Evolutionary conservation across 2,888 invertebrate genomes (phyloP).

Genomic region (Agonopterix heracliana): DNA sequence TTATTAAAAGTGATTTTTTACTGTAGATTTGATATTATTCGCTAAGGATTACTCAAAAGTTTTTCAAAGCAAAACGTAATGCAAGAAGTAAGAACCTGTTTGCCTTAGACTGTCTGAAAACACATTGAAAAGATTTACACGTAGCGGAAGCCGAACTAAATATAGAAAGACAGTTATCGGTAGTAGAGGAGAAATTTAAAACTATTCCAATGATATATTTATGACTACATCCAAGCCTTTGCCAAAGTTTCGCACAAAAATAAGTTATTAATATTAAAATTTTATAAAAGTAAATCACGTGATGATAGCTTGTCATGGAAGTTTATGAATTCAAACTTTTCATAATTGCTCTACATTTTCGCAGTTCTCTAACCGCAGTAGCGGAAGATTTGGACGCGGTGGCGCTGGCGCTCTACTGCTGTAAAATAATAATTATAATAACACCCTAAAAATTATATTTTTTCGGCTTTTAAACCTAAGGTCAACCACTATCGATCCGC

Average conservation of each 20-base stretch:
- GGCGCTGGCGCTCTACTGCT: background rate
- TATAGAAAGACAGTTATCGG: constrained; percentile 15
- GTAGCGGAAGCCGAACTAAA: constrained; percentile 9
- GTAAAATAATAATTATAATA: background rate
- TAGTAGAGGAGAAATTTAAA: constrained; percentile 21
- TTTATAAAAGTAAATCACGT: no score
- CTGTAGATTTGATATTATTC: no score
- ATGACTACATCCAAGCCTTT: constrained; percentile 16
- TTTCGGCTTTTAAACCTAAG: constrained; percentile 46
- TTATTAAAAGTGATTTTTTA: no score
- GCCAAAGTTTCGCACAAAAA: background rate
- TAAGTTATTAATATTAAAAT: no score
- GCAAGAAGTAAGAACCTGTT: background rate
- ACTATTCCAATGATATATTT: constrained; percentile 24
- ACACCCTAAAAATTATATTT: background rate
- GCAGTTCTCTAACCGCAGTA: no score
- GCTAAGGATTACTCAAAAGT: no score
- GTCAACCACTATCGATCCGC: constrained; percentile 64
- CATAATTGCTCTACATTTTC: no score
- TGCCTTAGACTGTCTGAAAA: constrained; percentile 8
- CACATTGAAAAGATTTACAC: constrained; percentile 10
- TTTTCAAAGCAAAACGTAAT: no score
- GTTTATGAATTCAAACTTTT: background rate
- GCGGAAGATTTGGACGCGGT: background rate
- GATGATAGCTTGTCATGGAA: background rate